These are phyloP conservation scores for Diorhabda elongata DNA, from an alignment of 1,140 invertebrate genomes.

Conservation along the genomic window DNA sequence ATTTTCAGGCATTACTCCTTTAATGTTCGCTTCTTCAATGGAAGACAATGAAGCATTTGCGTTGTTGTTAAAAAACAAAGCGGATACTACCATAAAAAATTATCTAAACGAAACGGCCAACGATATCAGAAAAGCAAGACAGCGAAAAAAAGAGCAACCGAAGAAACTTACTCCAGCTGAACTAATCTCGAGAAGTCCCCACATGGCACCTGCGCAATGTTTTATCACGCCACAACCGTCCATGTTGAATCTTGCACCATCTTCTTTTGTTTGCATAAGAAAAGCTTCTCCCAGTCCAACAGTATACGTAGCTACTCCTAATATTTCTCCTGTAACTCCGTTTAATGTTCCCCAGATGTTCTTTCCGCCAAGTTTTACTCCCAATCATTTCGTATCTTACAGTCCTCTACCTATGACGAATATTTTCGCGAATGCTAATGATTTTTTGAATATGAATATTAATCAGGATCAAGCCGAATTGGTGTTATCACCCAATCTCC, in stretches of 20 bases:
- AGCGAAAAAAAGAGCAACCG: slow-evolving; percentile 16
- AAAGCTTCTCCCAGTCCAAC: slow-evolving; percentile 13
- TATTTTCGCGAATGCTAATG: slow-evolving; percentile 4
- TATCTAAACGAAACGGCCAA: slow-evolving; percentile 30
- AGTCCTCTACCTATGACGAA: slow-evolving; percentile 5
- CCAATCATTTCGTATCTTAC: slow-evolving; percentile 9
- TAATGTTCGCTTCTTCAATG: slow-evolving; percentile 41
- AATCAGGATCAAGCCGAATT: slow-evolving; percentile 18
- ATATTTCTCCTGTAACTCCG: slow-evolving; percentile 31
- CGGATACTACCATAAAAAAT: slow-evolving; percentile 30
- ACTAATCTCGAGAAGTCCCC: slow-evolving; percentile 12
- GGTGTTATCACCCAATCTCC: slow-evolving; percentile 20
- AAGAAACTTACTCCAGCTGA: slow-evolving; percentile 10
- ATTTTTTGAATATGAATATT: slow-evolving; percentile 23
- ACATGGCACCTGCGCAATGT: slow-evolving; percentile 16
- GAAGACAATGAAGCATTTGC: slow-evolving; percentile 28
- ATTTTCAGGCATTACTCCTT: slow-evolving; percentile 38
- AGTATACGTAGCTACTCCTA: slow-evolving; percentile 18
- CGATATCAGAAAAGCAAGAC: slow-evolving; percentile 22
- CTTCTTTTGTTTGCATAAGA: slow-evolving; percentile 13
- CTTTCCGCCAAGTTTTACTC: slow-evolving; percentile 37
- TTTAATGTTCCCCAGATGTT: slow-evolving; percentile 31
- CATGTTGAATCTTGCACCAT: slow-evolving; percentile 6
- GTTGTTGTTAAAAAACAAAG: slow-evolving; percentile 30
- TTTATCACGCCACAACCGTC: slow-evolving; percentile 4